Evolutionary conservation across 2,113 vertebrate genomes (phyloP).

Genomic region (Engraulis encrasicolus): DNA sequence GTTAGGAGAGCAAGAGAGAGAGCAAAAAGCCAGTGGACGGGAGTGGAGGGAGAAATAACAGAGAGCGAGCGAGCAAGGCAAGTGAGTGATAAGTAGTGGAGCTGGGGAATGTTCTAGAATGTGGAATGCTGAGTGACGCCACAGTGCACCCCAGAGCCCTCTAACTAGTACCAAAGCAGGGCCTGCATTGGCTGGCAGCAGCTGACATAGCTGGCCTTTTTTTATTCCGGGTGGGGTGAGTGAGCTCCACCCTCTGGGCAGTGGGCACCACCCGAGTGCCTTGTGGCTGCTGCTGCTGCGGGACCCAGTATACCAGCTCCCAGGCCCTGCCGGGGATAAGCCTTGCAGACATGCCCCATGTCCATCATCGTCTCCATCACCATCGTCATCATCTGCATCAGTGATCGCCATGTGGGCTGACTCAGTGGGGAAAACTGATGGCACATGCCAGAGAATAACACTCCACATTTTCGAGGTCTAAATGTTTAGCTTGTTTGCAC

Average conservation of each 20-base stretch:
- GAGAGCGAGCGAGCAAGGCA: no score
- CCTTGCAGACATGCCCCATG: background rate
- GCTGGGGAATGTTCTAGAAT: conserved; percentile 14
- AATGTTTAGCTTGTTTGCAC: background rate
- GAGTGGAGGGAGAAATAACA: conserved; percentile 12
- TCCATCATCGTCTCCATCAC: no score
- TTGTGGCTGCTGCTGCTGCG: conserved; percentile 23
- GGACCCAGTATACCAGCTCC: no score
- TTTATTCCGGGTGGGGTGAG: conserved; percentile 44
- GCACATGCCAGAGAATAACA: background rate
- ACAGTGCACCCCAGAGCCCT: conserved; percentile 25
- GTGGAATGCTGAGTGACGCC: conserved; percentile 14
- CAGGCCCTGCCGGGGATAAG: background rate
- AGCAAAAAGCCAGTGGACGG: no score
- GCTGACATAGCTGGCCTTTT: conserved; percentile 31
- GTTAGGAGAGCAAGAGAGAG: background rate
- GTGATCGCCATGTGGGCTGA: background rate
- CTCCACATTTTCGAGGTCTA: background rate
- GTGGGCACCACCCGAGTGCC: conserved; percentile 36
- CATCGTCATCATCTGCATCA: background rate
- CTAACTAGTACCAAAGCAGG: conserved; percentile 25
- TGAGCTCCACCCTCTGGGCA: background rate
- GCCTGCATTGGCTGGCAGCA: conserved; percentile 34
- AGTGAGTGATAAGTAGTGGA: conserved; percentile 5
- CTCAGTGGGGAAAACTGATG: background rate